Evolutionary conservation across 2,888 invertebrate genomes (phyloP), one percentile per base, ranked within the genome.

Genomic region (Dorcus hopei): DNA sequence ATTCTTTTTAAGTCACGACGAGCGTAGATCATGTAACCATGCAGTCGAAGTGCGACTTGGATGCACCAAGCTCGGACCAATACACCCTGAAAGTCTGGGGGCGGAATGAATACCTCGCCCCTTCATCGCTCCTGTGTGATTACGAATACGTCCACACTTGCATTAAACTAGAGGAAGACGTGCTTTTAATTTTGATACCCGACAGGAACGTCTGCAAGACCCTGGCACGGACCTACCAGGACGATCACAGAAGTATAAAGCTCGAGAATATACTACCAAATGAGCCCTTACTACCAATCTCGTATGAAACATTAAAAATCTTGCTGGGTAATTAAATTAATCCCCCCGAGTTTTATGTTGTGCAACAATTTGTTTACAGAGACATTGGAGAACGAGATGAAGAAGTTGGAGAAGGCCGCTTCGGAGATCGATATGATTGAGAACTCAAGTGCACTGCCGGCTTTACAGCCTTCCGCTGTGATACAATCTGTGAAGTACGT

Each of bases 121-220:
- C 91, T 9, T 90, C 92, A 53, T 91, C 93, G 39, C 85, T 86
- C 9, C 83, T 97, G 38, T 89, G 90, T 61, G 94, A 95, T 75
- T 93, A 96, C 76, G 94, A 95, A 76, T 96, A 96, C 75, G 90
- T 97, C 55, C 94, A 97, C 70, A 89, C 90, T 70, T 96, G 97
- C 76, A 89, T 96, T 58, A 95, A 97, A 72, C 79, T 96, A 71
- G 96, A 97, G 75, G 88, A 90, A 73, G 96, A 96, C 77, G 91
- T 95, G 2, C 81, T 85, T 40, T 76, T 92, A 61, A 87, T 84
- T 52, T 75, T 89, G 1, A 84, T 85, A 61, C 83, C 86, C 42
- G 89, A 90, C 66, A 81, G 82, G 38, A 84, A 87, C 64, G 84
- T 86, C 55, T 85, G 89, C 62, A 84, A 85, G 71, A 85, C 87